phyloP scores from a whole-genome alignment of 2,797 vertebrate species.

The Acipenser ruthenus region DNA sequence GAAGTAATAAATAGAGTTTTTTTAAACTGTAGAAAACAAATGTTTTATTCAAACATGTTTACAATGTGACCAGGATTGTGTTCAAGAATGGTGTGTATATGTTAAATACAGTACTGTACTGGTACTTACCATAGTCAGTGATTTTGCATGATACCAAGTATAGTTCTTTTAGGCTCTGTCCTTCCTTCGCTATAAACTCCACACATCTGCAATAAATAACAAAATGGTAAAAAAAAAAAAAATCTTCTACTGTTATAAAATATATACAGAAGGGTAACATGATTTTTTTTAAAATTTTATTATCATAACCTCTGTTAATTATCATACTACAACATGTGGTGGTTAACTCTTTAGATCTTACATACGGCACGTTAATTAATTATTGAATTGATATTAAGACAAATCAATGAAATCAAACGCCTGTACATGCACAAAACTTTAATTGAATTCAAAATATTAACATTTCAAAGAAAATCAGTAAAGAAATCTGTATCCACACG shows the following conservation, averaged over 20 bases:
- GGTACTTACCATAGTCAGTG: constrained; percentile 86
- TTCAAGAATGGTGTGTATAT: no score
- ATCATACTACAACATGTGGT: background rate
- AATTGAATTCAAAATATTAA: constrained; percentile 8
- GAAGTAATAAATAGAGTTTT: no score
- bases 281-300: background rate
- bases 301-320: no score
- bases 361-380: constrained; percentile 24
- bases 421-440: constrained; percentile 12
- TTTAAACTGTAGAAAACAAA: no score
- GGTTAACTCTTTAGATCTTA: background rate
- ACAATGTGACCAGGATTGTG: no score
- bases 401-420: constrained; percentile 43
- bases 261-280: no score
- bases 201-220: constrained; percentile 77
- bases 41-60: no score
- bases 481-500: constrained; percentile 37
- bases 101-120: no score
- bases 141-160: constrained; percentile 98
- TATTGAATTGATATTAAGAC: constrained; percentile 48
- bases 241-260: background rate
- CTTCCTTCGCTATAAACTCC: constrained; percentile 97
- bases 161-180: constrained; percentile 86
- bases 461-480: constrained; percentile 46
- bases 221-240: background rate